These are phyloP conservation scores for Cryptophagus acutangulus DNA, from an alignment of 2,888 invertebrate genomes.

Conservation along the genomic window DNA sequence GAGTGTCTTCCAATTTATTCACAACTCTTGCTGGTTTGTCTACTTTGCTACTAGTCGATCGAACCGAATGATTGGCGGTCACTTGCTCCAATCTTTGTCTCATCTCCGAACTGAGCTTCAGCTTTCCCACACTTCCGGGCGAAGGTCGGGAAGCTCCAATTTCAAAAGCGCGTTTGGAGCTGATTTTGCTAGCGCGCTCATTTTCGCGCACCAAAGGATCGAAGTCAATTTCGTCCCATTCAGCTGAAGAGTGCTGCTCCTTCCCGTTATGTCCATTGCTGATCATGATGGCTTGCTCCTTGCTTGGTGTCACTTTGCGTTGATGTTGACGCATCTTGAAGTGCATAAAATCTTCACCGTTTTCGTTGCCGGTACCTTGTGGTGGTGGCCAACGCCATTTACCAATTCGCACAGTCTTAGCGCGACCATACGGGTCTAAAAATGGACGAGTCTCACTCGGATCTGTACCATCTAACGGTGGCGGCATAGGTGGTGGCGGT, in stretches of 20 bases:
- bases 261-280: constrained; percentile 31
- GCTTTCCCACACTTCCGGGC: constrained; percentile 84
- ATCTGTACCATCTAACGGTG: constrained; percentile 73
- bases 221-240: constrained; percentile 84
- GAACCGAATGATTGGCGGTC: constrained; percentile 80
- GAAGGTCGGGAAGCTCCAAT: constrained; percentile 77
- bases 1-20: constrained; percentile 77
- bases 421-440: constrained; percentile 85
- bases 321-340: constrained; percentile 80
- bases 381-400: constrained; percentile 96
- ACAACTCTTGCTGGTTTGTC: constrained; percentile 69
- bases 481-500: constrained; percentile 90
- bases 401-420: constrained; percentile 91
- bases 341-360: constrained; percentile 76
- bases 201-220: constrained; percentile 48
- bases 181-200: constrained; percentile 31
- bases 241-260: constrained; percentile 49
- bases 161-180: constrained; percentile 62
- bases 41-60: constrained; percentile 64
- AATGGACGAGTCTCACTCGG: constrained; percentile 79
- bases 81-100: constrained; percentile 82
- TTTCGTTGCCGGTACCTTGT: constrained; percentile 64
- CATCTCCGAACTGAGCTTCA: constrained; percentile 89
- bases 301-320: constrained; percentile 72
- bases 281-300: constrained; percentile 42